phyloP scores from a whole-genome alignment of 1,140 invertebrate genomes.

The Drosophila littoralis region DNA sequence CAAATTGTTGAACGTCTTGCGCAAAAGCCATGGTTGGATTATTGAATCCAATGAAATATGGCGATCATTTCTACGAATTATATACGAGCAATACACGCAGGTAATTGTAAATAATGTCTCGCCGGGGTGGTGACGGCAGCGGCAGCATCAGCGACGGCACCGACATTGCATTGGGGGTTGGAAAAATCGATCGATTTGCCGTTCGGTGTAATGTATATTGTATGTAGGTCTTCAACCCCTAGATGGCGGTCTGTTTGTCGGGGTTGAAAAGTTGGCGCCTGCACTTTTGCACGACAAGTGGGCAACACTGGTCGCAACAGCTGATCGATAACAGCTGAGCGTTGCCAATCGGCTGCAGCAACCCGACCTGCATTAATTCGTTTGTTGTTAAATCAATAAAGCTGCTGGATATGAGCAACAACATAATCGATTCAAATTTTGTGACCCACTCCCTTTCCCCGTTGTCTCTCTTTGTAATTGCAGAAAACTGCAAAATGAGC shows the following conservation, averaged over 20 bases:
- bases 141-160: conserved; percentile 12
- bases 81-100: conserved; percentile 80
- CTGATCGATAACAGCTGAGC: conserved; percentile 49
- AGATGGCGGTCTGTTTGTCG: conserved; percentile 16
- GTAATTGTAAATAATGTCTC: conserved; percentile 66
- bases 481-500: conserved; percentile 77
- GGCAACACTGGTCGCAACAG: conserved; percentile 57
- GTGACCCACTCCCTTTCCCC: neutral
- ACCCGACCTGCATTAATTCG: conserved; percentile 71
- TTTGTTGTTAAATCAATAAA: conserved; percentile 38
- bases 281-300: conserved; percentile 36
- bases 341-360: conserved; percentile 19
- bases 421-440: neutral
- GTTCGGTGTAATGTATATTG: conserved; percentile 16
- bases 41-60: conserved; percentile 83
- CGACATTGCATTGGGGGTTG: conserved; percentile 49
- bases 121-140: conserved; percentile 18
- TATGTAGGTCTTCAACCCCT: conserved; percentile 78
- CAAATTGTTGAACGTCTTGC: conserved; percentile 6
- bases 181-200: conserved; percentile 77
- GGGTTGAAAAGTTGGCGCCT: conserved; percentile 64
- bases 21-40: conserved; percentile 74
- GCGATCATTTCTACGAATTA: conserved; percentile 83
- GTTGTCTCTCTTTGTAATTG: neutral
- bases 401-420: neutral